phyloP scores from a whole-genome alignment of 2,797 vertebrate genomes.

The Sorex maritimensis region DNA sequence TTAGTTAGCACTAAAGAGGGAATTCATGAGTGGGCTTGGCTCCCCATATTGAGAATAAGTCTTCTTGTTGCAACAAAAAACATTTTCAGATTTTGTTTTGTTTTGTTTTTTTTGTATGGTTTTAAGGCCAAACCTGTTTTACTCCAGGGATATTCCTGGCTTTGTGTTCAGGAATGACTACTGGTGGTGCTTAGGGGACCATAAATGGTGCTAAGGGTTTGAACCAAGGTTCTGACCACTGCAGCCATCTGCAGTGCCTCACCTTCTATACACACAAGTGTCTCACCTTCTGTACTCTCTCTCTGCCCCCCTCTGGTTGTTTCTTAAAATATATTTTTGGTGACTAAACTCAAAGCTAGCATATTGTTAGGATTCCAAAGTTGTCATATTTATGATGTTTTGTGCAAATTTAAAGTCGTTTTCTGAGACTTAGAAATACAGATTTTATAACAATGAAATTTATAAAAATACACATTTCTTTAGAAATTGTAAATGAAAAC shows the following conservation, averaged over 20 bases:
- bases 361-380: slow-evolving; percentile 80
- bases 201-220: too few species aligned
- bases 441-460: slow-evolving; percentile 76
- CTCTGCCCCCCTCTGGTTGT: neutral
- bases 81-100: too few species aligned
- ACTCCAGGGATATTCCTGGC: too few species aligned
- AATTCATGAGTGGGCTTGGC: neutral
- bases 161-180: too few species aligned
- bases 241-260: too few species aligned
- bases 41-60: neutral
- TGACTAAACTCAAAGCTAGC: slow-evolving; percentile 65
- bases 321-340: slow-evolving; percentile 74
- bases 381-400: slow-evolving; percentile 67
- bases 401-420: slow-evolving; percentile 79
- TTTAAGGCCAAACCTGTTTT: too few species aligned
- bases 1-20: neutral
- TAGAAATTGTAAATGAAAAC: slow-evolving; percentile 62
- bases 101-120: too few species aligned
- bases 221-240: too few species aligned
- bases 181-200: too few species aligned
- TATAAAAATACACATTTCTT: slow-evolving; percentile 75
- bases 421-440: slow-evolving; percentile 67
- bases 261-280: too few species aligned
- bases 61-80: neutral
- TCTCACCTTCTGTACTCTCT: too few species aligned